Percentiles rank a stretch among this genome's conserved stretches.
Evolutionary conservation across 2,113 vertebrate species (phyloP).

Genomic region (Psettodes erumei): DNA sequence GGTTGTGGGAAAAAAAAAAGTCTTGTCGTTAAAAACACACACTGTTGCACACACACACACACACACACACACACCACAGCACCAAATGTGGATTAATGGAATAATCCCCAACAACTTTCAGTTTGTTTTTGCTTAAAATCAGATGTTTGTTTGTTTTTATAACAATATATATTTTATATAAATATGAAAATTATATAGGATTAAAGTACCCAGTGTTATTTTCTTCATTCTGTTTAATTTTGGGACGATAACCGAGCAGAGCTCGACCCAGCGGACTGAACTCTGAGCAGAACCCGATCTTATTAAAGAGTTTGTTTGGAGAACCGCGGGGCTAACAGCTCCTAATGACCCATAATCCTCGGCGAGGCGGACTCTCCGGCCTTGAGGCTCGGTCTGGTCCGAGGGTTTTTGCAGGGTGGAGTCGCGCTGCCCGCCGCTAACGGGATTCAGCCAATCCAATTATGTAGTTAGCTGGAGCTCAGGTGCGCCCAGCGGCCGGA

Average conservation of each 20-base stretch:
- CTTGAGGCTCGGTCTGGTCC: slow-evolving; percentile 3
- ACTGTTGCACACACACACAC: too few relatives aligned
- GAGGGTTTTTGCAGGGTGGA: slow-evolving; percentile 52
- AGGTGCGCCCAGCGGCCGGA: slow-evolving; percentile 45
- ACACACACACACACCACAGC: too few relatives aligned
- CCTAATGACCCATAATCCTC: slow-evolving; percentile 58
- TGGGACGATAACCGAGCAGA: neutral
- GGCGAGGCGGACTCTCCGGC: slow-evolving; percentile 20
- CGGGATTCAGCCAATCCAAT: slow-evolving; percentile 78
- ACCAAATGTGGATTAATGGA: too few relatives aligned
- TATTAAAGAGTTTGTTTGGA: slow-evolving; percentile 54
- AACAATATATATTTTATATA: too few relatives aligned
- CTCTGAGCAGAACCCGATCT: slow-evolving; percentile 19
- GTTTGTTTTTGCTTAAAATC: too few relatives aligned
- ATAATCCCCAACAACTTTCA: too few relatives aligned
- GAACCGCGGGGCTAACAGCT: slow-evolving; percentile 4
- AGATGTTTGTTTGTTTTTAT: too few relatives aligned
- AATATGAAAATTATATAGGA: too few relatives aligned
- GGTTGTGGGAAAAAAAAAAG: too few relatives aligned
- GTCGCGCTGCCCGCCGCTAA: slow-evolving; percentile 55
- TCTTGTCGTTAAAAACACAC: too few relatives aligned
- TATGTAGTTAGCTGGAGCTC: slow-evolving; percentile 64
- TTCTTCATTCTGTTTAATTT: neutral
- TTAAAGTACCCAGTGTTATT: neutral
- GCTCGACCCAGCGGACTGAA: neutral